Evolutionary conservation across 2,888 invertebrate species (phyloP).

Genomic region (Coelinius sp.): DNA sequence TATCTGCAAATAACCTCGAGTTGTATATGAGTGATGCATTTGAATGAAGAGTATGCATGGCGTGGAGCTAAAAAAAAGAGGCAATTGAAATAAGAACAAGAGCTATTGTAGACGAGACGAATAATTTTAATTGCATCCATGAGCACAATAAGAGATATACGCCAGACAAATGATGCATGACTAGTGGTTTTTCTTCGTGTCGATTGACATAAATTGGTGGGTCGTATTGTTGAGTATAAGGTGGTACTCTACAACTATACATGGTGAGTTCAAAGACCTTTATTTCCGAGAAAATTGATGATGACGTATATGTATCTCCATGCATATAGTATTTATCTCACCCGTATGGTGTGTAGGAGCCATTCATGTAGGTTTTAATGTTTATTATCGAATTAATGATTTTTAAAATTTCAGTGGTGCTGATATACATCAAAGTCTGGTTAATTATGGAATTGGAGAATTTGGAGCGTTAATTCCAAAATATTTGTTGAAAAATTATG

Average conservation of each 20-base stretch:
- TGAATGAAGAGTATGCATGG: neutral
- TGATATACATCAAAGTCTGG: too few relatives aligned
- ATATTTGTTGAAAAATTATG: too few relatives aligned
- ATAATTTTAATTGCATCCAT: conserved; percentile 30
- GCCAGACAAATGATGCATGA: conserved; percentile 25
- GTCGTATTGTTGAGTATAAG: conserved; percentile 2
- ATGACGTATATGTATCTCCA: neutral
- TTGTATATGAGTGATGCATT: neutral
- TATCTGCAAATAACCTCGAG: neutral
- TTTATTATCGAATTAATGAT: too few relatives aligned
- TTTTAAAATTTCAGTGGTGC: too few relatives aligned
- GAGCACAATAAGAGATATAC: neutral
- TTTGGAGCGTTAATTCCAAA: too few relatives aligned
- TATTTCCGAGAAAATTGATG: conserved; percentile 34
- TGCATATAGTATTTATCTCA: neutral
- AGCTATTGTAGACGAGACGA: conserved; percentile 1
- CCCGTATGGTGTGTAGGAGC: neutral
- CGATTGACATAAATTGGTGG: conserved; percentile 46
- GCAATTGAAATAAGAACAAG: neutral
- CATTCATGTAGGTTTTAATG: neutral
- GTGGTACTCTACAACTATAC: conserved; percentile 1
- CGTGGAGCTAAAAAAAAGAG: too few relatives aligned
- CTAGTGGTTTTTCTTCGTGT: neutral
- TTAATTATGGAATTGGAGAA: too few relatives aligned
- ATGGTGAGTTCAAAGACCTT: conserved; percentile 33